Evolutionary conservation across 2,888 invertebrate genomes (phyloP), one percentile per base, ranked within the genome.

Genomic region (Antheraea yamamai): DNA sequence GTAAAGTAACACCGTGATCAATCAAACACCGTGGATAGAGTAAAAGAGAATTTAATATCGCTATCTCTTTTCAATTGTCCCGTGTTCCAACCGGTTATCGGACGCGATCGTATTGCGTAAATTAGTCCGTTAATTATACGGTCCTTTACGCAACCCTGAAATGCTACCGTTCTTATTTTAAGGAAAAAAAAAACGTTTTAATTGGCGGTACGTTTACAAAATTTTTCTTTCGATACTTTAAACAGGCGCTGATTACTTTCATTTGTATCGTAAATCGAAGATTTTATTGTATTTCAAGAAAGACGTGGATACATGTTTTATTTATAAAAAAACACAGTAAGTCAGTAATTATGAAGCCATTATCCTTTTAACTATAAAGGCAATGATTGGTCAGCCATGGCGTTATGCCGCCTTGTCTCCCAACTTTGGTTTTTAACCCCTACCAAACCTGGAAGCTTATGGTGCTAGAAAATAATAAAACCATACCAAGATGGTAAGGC

Each of bases 91-190:
- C 75, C 58, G 55, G 79, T 83, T 89, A 90, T 91, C 91, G 80
- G 81, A 86, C 87, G 83, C 87, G 85, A 90, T 91, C 90, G 82
- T 80, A 82, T 91, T 91, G 87, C 92, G 91, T 92, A 92, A 92
- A 91, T 90, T 89, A 85, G 88, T 86, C 82, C 79, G 85, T 88
- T 92, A 91, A 92, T 91, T 90, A 86, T 87, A 77, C 80, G 79
- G 79, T 75, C 81, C 71, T 82, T 93, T 90, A 83, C 85, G 85
- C 85, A 91, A 92, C 83, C 79, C 83, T 84, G 83, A 81, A 85
- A 82, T 83, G 89, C 89, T 89, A 89, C 91, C 87, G 90, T 89
- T 91, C n/a, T 91, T 91, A 91, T 92, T 90, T 91, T 84, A 85
- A 84, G 80, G 84, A 83, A 79, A 84, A 82, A 80, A 82, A 83